A percentile compares a stretch with the other conserved stretches of the same genome.
phyloP scores from a whole-genome alignment of 2,113 vertebrate genomes.

The Trachemys scripta region DNA sequence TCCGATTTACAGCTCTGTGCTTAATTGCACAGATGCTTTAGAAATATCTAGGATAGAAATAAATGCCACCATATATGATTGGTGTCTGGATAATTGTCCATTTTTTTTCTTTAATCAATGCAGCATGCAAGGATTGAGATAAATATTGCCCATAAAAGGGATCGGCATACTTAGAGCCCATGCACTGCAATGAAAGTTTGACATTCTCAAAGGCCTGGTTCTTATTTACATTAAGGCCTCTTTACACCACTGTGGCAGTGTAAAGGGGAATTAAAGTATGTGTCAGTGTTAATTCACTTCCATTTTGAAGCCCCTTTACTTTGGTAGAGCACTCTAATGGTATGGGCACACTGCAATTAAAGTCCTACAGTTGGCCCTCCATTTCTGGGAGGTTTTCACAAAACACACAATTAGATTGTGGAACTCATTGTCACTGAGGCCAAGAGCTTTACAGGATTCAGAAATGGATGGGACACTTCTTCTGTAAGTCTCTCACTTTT shows the following conservation, averaged over 20 bases:
- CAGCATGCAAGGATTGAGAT: not conserved
- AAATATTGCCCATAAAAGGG: not conserved
- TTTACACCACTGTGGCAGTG: not conserved
- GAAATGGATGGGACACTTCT: not conserved
- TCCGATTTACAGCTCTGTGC: not conserved
- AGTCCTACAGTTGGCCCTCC: not conserved
- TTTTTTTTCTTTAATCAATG: not conserved
- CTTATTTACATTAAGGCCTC: not conserved
- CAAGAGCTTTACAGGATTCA: conserved; percentile 34
- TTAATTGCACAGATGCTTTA: not conserved
- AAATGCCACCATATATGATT: not conserved
- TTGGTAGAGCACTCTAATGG: conserved; percentile 8
- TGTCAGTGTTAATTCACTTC: conserved; percentile 27
- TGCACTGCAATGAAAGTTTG: not conserved
- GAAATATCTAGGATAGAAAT: not conserved
- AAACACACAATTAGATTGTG: conserved; percentile 43
- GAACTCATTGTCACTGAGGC: conserved; percentile 27
- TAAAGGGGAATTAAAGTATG: not conserved
- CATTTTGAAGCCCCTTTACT: not conserved
- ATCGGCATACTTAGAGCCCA: not conserved
- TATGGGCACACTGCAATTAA: not conserved
- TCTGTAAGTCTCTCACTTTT: conserved; percentile 17
- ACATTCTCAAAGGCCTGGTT: not conserved
- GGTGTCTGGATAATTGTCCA: not conserved
- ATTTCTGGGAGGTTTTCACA: conserved; percentile 12